These are phyloP conservation scores for Ovis canadensis DNA, from an alignment of 2,113 vertebrate species.

Conservation along the genomic window DNA sequence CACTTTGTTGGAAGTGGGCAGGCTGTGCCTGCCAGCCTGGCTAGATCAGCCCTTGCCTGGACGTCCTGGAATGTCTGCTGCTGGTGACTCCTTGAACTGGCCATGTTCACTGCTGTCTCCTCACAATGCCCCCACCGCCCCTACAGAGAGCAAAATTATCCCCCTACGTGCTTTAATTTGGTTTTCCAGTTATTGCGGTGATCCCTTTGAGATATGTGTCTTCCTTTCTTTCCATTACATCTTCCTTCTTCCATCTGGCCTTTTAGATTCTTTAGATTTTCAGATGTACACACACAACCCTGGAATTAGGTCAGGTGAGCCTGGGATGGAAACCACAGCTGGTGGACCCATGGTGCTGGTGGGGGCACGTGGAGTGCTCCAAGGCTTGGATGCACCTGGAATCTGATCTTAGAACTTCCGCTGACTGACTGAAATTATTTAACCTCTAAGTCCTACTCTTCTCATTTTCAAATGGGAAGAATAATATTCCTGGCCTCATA, in stretches of 20 bases:
- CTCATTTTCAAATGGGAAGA: not conserved
- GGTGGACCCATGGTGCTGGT: not conserved
- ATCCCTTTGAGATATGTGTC: not conserved
- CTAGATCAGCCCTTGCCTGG: not conserved
- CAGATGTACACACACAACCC: rapidly evolving
- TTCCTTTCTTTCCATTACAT: not conserved
- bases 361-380: not conserved
- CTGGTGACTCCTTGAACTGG: rapidly evolving
- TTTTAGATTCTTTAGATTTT: not conserved
- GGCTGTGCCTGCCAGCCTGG: not conserved
- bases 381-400: not conserved
- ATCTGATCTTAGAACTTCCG: not conserved
- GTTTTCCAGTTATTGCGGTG: not conserved
- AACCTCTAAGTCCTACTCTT: not conserved
- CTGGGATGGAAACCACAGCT: not conserved
- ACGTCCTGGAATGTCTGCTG: not conserved
- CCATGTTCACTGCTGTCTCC: rapidly evolving
- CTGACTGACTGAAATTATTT: not conserved
- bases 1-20: not conserved
- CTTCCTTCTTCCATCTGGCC: not conserved
- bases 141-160: not conserved
- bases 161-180: not conserved
- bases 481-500: not conserved
- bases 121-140: rapidly evolving
- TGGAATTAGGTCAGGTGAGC: not conserved